Evolutionary conservation across 2,113 vertebrate species (phyloP).

Genomic region (Potamarius usumacintae): DNA sequence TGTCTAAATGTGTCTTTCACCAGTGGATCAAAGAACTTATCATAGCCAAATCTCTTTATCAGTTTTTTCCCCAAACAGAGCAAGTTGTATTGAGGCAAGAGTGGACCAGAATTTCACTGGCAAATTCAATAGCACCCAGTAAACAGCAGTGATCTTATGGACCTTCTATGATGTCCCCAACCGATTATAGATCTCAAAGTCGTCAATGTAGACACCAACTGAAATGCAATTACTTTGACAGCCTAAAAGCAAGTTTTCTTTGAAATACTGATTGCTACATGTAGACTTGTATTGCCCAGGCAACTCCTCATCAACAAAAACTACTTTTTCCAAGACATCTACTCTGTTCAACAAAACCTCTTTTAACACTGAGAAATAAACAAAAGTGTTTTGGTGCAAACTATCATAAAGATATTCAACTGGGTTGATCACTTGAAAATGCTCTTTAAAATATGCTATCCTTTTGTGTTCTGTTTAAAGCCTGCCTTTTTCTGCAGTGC

Average conservation of each 20-base stretch:
- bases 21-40: conserved; percentile 42
- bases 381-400: too few relatives aligned
- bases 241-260: conserved; percentile 37
- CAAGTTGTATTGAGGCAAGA: conserved; percentile 41
- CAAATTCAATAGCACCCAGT: conserved; percentile 52
- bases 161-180: conserved; percentile 44
- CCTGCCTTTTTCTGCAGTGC: too few relatives aligned
- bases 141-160: conserved; percentile 49
- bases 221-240: not conserved
- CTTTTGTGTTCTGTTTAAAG: too few relatives aligned
- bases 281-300: not conserved
- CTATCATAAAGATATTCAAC: too few relatives aligned
- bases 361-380: too few relatives aligned
- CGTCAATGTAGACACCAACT: not conserved
- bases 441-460: too few relatives aligned
- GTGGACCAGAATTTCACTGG: conserved; percentile 25
- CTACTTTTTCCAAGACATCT: not conserved
- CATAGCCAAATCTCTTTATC: conserved; percentile 47
- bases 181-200: conserved; percentile 37
- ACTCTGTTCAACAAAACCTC: not conserved
- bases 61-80: conserved; percentile 41
- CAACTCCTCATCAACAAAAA: not conserved
- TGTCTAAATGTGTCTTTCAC: conserved; percentile 49
- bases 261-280: conserved; percentile 14
- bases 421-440: too few relatives aligned